Percentiles rank a stretch among this genome's conserved stretches.
These are phyloP conservation scores for Parazoanthus atlanticus DNA, from an alignment of 92 coral and sea anemone genomes.

Conservation along the genomic window DNA sequence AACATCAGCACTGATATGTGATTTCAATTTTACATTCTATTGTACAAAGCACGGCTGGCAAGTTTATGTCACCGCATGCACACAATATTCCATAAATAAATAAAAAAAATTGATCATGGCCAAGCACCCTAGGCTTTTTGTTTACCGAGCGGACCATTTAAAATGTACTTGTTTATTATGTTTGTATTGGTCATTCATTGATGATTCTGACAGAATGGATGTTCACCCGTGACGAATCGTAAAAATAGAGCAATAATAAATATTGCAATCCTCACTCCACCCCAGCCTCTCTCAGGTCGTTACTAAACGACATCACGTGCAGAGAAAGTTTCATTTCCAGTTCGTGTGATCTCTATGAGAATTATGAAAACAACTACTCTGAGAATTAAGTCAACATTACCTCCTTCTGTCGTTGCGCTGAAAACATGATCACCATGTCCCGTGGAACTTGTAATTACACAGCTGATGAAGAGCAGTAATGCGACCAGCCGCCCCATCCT, in stretches of 20 bases:
- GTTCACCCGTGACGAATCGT: neutral
- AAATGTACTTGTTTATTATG: neutral
- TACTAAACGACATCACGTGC: neutral
- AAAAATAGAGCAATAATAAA: neutral
- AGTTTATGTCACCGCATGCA: slow-evolving; percentile 14
- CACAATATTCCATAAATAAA: slow-evolving; percentile 3
- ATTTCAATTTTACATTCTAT: neutral
- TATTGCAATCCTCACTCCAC: neutral
- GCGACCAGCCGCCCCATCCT: slow-evolving; percentile 38
- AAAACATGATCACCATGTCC: slow-evolving; percentile 33
- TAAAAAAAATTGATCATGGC: neutral
- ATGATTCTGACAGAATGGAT: neutral
- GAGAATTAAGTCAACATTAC: slow-evolving; percentile 19
- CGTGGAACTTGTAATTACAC: neutral
- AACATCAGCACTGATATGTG: neutral
- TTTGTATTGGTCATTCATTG: neutral
- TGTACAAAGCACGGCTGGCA: neutral
- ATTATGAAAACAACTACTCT: neutral
- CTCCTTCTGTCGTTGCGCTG: slow-evolving; percentile 9
- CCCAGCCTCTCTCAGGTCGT: neutral
- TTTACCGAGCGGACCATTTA: neutral
- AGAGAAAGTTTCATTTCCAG: neutral
- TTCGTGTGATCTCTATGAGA: neutral
- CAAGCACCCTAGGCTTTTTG: neutral
- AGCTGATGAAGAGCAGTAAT: neutral